phyloP scores from a whole-genome alignment of 2,797 vertebrate genomes.

The Vireo griseus region DNA sequence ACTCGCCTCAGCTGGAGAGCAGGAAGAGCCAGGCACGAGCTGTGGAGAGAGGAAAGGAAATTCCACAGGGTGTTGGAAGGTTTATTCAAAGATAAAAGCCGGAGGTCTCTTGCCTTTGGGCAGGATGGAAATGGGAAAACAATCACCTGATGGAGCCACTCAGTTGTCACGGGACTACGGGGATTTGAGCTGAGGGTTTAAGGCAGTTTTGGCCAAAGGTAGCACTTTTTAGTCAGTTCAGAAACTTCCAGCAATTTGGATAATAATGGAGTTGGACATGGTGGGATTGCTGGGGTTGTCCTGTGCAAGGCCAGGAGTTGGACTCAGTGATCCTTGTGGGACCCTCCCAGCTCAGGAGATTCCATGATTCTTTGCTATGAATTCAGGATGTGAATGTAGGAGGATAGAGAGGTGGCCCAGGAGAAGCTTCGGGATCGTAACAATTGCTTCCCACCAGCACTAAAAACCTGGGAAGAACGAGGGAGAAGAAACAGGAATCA shows the following conservation, averaged over 20 bases:
- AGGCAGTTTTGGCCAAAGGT: not conserved
- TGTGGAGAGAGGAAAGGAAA: not conserved
- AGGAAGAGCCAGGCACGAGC: not conserved
- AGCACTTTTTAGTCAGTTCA: not conserved
- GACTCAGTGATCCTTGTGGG: not conserved
- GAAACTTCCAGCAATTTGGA: not conserved
- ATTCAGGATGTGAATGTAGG: rapidly evolving
- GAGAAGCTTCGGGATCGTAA: not conserved
- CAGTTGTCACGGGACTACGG: rapidly evolving
- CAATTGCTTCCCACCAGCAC: not conserved
- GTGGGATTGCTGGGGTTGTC: not conserved
- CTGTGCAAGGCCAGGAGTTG: not conserved
- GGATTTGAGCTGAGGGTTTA: not conserved
- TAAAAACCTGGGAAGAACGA: rapidly evolving
- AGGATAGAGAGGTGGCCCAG: not conserved
- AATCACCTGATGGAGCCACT: not conserved
- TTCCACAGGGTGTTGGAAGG: not conserved
- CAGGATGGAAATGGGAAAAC: not conserved
- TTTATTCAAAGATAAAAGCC: not conserved
- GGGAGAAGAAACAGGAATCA: not conserved
- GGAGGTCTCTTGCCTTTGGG: not conserved
- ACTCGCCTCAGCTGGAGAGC: not conserved
- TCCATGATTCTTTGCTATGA: rapidly evolving
- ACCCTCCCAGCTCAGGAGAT: not conserved
- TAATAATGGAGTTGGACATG: rapidly evolving